phyloP scores from a whole-genome alignment of 1,140 invertebrate genomes.

The Euura saliciscinereae region DNA sequence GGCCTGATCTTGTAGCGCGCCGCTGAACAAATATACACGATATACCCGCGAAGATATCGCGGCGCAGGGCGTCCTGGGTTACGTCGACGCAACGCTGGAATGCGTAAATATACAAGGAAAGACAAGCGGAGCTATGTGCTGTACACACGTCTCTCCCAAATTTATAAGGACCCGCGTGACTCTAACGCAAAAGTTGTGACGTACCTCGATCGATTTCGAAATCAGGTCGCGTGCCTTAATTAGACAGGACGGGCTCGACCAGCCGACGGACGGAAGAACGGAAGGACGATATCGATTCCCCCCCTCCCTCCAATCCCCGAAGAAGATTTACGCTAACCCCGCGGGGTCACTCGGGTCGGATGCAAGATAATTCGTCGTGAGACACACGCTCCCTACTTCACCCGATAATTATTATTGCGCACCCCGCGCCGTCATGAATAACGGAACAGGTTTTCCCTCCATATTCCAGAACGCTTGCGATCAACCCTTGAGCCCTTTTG shows the following conservation, averaged over 20 bases:
- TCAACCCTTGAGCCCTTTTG: not conserved
- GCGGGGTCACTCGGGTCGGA: too few species aligned
- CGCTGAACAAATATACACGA: constrained; percentile 56
- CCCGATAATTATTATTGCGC: not conserved
- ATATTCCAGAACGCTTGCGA: not conserved
- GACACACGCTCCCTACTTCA: not conserved
- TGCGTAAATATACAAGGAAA: constrained; percentile 57
- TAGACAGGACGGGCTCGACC: too few species aligned
- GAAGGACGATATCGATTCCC: too few species aligned
- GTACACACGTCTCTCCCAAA: constrained; percentile 34
- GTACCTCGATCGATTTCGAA: too few species aligned
- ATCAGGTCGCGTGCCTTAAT: not conserved
- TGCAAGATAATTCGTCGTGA: too few species aligned
- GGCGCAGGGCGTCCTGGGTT: constrained; percentile 52
- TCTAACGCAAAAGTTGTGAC: constrained; percentile 3
- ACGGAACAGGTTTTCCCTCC: not conserved
- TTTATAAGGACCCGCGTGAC: constrained; percentile 39
- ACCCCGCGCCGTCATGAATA: not conserved
- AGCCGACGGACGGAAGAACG: too few species aligned
- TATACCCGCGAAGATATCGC: constrained; percentile 51
- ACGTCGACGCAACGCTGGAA: constrained; percentile 46
- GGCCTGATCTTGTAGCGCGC: constrained; percentile 41
- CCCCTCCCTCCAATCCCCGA: too few species aligned
- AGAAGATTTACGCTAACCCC: too few species aligned
- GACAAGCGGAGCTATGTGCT: constrained; percentile 24